Evolutionary conservation across 2,888 invertebrate species (phyloP).

Genomic region (Athrips mouffetella): DNA sequence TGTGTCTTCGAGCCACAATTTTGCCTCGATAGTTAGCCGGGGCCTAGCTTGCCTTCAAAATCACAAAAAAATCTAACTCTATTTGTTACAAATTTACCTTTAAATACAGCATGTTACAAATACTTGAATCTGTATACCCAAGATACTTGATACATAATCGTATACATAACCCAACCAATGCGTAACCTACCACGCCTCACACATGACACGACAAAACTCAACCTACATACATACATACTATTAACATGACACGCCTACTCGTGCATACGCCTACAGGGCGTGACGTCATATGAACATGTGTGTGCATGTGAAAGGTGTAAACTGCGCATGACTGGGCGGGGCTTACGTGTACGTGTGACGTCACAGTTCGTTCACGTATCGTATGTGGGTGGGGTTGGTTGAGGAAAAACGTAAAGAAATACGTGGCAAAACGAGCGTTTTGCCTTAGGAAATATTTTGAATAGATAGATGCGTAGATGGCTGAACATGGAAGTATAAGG

Average conservation of each 20-base stretch:
- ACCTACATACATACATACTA: constrained; percentile 36
- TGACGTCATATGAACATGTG: background rate
- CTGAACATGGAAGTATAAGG: too few relatives aligned
- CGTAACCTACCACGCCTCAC: constrained; percentile 35
- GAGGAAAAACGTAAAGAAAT: background rate
- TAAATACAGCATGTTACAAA: too few relatives aligned
- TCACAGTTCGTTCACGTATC: constrained; percentile 45
- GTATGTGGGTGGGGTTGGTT: constrained; percentile 31
- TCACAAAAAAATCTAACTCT: too few relatives aligned
- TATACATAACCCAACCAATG: constrained; percentile 5
- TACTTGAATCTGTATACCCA: too few relatives aligned
- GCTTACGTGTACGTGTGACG: constrained; percentile 47
- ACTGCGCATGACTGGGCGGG: constrained; percentile 43
- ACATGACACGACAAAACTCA: constrained; percentile 37
- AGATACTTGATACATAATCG: background rate
- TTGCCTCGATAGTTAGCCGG: too few relatives aligned
- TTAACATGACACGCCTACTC: constrained; percentile 54
- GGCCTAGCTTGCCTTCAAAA: too few relatives aligned
- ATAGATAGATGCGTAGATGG: too few relatives aligned
- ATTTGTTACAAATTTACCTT: too few relatives aligned
- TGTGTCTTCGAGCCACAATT: too few relatives aligned
- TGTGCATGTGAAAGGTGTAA: constrained; percentile 5
- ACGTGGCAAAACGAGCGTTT: background rate
- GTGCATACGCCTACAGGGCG: constrained; percentile 50
- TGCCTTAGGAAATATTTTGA: too few relatives aligned